A percentile compares a stretch with the other conserved stretches of the same genome.
phyloP scores from a whole-genome alignment of 2,113 vertebrate species.

The Tupaia chinensis region DNA sequence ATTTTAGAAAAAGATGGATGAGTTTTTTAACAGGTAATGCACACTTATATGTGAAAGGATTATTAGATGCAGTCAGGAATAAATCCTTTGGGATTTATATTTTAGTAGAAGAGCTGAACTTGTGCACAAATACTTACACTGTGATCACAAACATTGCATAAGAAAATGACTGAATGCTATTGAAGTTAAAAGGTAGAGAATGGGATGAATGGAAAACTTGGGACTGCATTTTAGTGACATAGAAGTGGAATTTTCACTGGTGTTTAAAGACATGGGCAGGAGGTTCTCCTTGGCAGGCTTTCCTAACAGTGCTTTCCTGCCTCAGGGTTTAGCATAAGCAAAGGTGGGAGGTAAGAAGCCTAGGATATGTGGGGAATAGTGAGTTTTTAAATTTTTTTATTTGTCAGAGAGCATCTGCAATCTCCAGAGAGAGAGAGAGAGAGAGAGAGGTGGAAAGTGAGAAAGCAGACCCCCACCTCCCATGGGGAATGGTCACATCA shows the following conservation, averaged over 20 bases:
- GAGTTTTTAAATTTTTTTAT: background rate
- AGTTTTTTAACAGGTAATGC: slow-evolving; percentile 33
- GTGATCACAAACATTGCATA: background rate
- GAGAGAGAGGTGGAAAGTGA: too few relatives aligned
- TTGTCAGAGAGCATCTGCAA: too few relatives aligned
- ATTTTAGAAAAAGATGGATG: slow-evolving; percentile 44
- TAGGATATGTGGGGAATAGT: slow-evolving; percentile 11
- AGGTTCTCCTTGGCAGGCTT: background rate
- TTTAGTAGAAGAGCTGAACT: slow-evolving; percentile 21
- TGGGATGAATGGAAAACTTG: background rate
- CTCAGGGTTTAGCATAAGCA: slow-evolving; percentile 24
- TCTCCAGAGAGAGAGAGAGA: too few relatives aligned
- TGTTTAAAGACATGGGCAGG: slow-evolving; percentile 26
- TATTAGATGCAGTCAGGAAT: slow-evolving; percentile 6
- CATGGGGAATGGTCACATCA: too few relatives aligned
- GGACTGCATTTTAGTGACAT: background rate
- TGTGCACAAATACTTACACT: slow-evolving; percentile 1
- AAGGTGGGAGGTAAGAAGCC: slow-evolving; percentile 15
- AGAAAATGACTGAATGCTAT: slow-evolving; percentile 42
- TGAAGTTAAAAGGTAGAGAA: slow-evolving; percentile 46
- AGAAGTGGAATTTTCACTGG: slow-evolving; percentile 21
- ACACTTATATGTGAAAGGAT: slow-evolving; percentile 39
- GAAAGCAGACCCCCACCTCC: too few relatives aligned
- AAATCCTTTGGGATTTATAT: slow-evolving; percentile 27
- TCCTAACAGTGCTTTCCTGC: slow-evolving; percentile 12